phyloP scores from a whole-genome alignment of 2,113 vertebrate species.

The Oreochromis niloticus region DNA sequence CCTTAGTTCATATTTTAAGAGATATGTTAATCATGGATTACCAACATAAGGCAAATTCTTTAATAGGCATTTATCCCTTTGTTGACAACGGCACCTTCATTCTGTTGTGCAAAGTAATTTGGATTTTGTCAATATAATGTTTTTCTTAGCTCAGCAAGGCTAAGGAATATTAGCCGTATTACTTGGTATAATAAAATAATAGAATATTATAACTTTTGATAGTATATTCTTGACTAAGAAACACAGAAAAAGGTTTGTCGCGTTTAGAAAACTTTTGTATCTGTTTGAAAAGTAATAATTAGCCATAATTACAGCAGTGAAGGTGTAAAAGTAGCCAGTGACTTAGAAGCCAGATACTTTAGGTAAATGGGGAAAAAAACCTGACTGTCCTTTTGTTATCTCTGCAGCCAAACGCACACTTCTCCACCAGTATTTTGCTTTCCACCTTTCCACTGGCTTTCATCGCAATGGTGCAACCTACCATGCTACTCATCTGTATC shows the following conservation, averaged over 20 bases:
- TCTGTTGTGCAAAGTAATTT: background rate
- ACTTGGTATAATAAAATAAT: background rate
- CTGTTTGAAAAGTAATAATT: background rate
- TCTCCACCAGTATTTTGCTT: background rate
- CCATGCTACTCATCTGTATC: constrained; percentile 15
- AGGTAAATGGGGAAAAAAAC: background rate
- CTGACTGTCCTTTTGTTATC: background rate
- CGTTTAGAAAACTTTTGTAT: accelerated
- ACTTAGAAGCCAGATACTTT: background rate
- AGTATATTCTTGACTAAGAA: background rate
- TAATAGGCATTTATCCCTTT: background rate
- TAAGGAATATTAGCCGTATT: background rate
- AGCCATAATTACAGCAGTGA: background rate
- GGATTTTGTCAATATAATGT: background rate
- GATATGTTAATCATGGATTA: background rate
- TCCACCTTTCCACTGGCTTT: background rate
- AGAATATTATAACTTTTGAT: background rate
- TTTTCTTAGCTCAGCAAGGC: background rate
- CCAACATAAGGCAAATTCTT: background rate
- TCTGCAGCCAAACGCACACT: background rate
- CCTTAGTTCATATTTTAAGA: background rate
- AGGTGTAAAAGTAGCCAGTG: background rate
- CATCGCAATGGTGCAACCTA: constrained; percentile 49
- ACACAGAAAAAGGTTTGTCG: background rate
- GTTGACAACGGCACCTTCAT: background rate